Base-by-base conservation (phyloP, 2,888 invertebrate species). In the Erebia ligea region DNA sequence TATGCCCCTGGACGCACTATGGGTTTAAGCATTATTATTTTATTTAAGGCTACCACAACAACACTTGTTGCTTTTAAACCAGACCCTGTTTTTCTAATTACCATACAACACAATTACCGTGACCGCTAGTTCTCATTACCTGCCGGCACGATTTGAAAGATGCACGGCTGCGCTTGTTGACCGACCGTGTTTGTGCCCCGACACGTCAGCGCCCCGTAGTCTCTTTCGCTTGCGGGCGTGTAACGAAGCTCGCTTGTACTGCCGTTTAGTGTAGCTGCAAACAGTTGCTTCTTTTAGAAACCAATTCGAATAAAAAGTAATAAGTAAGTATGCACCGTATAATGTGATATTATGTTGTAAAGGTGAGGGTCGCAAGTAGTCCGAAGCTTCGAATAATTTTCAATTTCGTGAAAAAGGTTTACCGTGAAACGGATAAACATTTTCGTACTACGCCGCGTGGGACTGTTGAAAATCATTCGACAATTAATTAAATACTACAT, bases 71-170 rank as follows among this genome's bases (percentile, higher is more conserved):
- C 34, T 6, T 6, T 34, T 34, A 34, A 34, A 34, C 34, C 48
- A 48, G 15, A 48, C 13, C 2, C 25, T 13, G 8, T 17, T 13
- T 25, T 57, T 57, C 17, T 69, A 64, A 57, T 50, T 45, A 64
- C 63, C 17, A 25, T 56, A 13, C 50, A 57, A 61, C 6, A n/a
- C 8, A 52, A 54, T 11, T 54, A 50, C 50, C 50, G 15, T 50
- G n/a, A 17, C 50, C 15, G 6, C n/a, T 15, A 10, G n/a, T 19
- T 5, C 52, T 57, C 50, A 81, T 88, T 87, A 97, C 97, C 97
- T 89, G 97, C 97, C 62, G 97, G 97, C 76, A 98, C 97, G 74
- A 98, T 96, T 93, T 97, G 97, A 87, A 97, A 98, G 82, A 97
- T 94, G 86, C 98, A 98, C 2, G 98, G 97, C 77, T 97, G 96